phyloP scores from a whole-genome alignment of 1,140 invertebrate genomes.

The Polyergus mexicanus region DNA sequence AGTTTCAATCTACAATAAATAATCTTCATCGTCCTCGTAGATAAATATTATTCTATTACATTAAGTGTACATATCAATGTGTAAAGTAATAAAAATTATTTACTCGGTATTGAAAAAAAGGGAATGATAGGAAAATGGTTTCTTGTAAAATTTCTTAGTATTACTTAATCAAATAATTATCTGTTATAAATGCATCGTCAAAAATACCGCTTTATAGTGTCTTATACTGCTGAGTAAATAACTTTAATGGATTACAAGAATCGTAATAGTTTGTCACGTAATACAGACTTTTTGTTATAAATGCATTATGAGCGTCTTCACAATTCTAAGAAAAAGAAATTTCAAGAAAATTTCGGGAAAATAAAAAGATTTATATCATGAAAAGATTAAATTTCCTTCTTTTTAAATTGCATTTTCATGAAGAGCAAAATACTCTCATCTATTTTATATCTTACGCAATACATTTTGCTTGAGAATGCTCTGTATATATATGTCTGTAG shows the following conservation, averaged over 20 bases:
- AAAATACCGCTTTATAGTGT: background rate
- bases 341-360: background rate
- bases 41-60: too few relatives aligned
- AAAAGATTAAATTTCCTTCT: background rate
- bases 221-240: background rate
- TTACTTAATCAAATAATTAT: background rate
- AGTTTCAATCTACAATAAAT: background rate
- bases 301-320: background rate
- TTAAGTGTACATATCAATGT: background rate
- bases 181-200: background rate
- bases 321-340: conserved; percentile 5
- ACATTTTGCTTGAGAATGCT: background rate
- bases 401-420: background rate
- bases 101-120: background rate
- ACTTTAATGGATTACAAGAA: background rate
- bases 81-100: background rate
- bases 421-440: background rate
- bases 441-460: background rate
- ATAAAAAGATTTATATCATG: conserved; percentile 22
- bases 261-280: background rate
- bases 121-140: background rate
- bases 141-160: background rate
- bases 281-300: background rate
- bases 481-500: background rate
- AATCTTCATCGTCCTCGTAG: background rate